Evolutionary conservation across 2,888 invertebrate species (phyloP).

Genomic region (Octonoba sinensis): DNA sequence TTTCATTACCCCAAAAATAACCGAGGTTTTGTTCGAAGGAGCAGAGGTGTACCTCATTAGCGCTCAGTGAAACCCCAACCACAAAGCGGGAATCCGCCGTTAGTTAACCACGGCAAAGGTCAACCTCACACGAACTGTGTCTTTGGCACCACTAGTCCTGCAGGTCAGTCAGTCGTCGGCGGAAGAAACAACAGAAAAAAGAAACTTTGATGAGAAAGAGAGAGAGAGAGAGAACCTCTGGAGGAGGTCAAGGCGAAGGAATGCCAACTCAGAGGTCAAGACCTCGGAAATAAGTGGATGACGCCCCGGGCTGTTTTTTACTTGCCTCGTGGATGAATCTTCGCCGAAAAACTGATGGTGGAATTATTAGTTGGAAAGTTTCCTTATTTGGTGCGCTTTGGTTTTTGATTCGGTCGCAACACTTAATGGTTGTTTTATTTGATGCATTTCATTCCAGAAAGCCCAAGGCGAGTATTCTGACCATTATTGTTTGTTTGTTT

Average conservation of each 20-base stretch:
- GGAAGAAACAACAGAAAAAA: too few species aligned
- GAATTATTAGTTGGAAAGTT: neutral
- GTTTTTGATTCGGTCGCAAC: too few species aligned
- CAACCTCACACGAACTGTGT: conserved; percentile 15
- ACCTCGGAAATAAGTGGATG: conserved; percentile 6
- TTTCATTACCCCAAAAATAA: too few species aligned
- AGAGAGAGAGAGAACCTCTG: neutral
- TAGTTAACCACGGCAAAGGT: conserved; percentile 14
- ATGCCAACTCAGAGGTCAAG: conserved; percentile 4
- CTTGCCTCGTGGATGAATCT: conserved; percentile 3
- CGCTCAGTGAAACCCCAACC: too few species aligned
- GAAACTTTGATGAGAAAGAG: too few species aligned
- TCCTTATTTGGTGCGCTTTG: neutral
- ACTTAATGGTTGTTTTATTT: too few species aligned
- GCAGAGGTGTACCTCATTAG: too few species aligned
- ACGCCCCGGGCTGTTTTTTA: conserved; percentile 15
- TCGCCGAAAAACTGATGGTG: conserved; percentile 3
- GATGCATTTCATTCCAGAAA: too few species aligned
- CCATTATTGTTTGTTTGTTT: too few species aligned
- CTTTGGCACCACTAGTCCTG: conserved; percentile 35
- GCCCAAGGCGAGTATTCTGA: too few species aligned
- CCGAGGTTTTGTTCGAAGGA: too few species aligned
- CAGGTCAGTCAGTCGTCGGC: conserved; percentile 47
- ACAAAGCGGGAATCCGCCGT: neutral
- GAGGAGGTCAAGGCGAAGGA: conserved; percentile 1